Evolutionary conservation across 2,888 invertebrate genomes (phyloP), one percentile per base, ranked within the genome.

Genomic region (Habrosyne pyritoides): DNA sequence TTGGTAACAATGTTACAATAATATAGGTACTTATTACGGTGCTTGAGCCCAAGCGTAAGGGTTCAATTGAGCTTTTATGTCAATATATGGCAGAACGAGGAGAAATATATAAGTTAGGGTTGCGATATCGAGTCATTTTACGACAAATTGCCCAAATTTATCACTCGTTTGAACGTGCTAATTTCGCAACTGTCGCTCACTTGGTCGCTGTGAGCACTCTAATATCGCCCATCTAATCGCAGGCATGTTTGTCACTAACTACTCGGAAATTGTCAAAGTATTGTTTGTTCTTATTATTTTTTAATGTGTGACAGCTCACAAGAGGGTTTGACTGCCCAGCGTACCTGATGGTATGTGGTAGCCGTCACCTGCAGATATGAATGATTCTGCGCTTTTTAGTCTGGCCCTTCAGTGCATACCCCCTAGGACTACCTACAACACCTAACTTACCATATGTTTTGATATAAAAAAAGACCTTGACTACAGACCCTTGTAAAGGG

Each of bases 91-190:
- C n/a, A 53, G 53, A 57, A 59, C 22, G 53, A 53, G 50, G 64
- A 52, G 57, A 54, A 56, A 60, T 71, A 68, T 70, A 68, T 67
- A 69, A 73, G 67, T 67, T 68, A 66, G 63, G 73, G 71, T 66
- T 65, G 65, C 69, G 69, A 80, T 77, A 79, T 79, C 75, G 75
- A 76, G 78, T 80, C 80, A 83, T 84, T 83, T 81, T 74, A 71
- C 71, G 77, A 84, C 77, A 80, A 81, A 85, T 86, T 81, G 77
- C 71, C 67, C 64, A 66, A 81, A 84, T 86, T 81, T 84, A 72
- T 85, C 84, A 83, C 67, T 61, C 75, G 76, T 74, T 81, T 77
- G 78, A 83, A 73, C 77, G 75, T 61, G 61, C 71, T 75, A 78
- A 77, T 77, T 77, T 76, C 72, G 69, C 72, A 64, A 71, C 72